Conservation (phyloP, 2,797 vertebrate species). For the Ciconia nigra region DNA sequence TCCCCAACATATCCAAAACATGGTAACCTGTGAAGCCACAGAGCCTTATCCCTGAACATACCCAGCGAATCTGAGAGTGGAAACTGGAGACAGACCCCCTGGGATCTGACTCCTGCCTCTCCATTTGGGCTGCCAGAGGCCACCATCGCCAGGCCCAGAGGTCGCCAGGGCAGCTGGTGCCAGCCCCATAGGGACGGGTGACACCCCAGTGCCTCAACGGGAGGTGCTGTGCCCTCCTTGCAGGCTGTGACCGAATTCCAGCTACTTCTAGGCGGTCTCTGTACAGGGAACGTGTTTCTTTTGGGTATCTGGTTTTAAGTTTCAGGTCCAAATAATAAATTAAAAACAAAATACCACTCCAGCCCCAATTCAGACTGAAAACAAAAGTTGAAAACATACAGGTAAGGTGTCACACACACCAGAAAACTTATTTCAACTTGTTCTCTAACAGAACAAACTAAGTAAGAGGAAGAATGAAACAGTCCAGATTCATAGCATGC, state of each 20-base stretch:
- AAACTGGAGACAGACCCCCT: not conserved
- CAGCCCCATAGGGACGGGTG: not conserved
- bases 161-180: not conserved
- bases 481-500: not conserved
- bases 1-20: not conserved
- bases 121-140: not conserved
- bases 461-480: not conserved
- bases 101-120: not conserved
- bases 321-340: not conserved
- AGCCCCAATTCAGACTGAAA: not conserved
- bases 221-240: not conserved
- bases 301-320: not conserved
- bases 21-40: not conserved
- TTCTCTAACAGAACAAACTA: not conserved
- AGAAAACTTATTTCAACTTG: not conserved
- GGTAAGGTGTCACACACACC: not conserved
- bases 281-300: not conserved
- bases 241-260: not conserved
- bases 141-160: not conserved
- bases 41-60: not conserved
- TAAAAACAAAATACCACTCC: not conserved
- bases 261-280: not conserved
- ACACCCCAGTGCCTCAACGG: fast-evolving
- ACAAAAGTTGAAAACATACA: not conserved
- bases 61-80: not conserved